A percentile compares a stretch with the other conserved stretches of the same genome.
Evolutionary conservation across 53 echinoderm and acorn worm genomes (phyloP).

Genomic region (Holothuria scabra): DNA sequence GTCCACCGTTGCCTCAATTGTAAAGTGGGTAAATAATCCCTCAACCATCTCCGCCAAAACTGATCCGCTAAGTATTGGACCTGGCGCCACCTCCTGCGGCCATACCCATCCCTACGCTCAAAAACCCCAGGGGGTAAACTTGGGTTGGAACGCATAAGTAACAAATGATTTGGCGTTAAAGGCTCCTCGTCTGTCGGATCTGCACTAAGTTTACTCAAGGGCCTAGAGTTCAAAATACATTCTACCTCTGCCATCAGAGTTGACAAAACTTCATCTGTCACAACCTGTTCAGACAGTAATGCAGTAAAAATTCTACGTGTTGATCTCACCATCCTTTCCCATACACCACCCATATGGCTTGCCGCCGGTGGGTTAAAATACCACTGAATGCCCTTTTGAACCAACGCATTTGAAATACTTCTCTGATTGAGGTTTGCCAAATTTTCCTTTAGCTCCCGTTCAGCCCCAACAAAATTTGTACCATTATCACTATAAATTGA

Average conservation of each 20-base stretch:
- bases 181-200: neutral
- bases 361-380: neutral
- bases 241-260: neutral
- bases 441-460: neutral
- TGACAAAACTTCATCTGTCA: neutral
- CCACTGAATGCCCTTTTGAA: neutral
- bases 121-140: neutral
- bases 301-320: neutral
- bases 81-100: neutral
- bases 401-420: neutral
- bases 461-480: neutral
- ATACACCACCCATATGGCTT: neutral
- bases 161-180: neutral
- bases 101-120: slow-evolving; percentile 20
- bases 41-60: neutral
- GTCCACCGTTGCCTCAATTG: slow-evolving; percentile 32
- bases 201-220: neutral
- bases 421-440: neutral
- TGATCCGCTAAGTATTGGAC: neutral
- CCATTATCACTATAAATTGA: slow-evolving; percentile 15
- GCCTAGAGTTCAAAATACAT: neutral
- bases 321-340: slow-evolving; percentile 1
- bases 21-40: neutral
- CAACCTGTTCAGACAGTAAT: neutral
- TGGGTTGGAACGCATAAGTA: neutral